Evolutionary conservation across 2,888 invertebrate species (phyloP).

Genomic region (Abrostola tripartita): DNA sequence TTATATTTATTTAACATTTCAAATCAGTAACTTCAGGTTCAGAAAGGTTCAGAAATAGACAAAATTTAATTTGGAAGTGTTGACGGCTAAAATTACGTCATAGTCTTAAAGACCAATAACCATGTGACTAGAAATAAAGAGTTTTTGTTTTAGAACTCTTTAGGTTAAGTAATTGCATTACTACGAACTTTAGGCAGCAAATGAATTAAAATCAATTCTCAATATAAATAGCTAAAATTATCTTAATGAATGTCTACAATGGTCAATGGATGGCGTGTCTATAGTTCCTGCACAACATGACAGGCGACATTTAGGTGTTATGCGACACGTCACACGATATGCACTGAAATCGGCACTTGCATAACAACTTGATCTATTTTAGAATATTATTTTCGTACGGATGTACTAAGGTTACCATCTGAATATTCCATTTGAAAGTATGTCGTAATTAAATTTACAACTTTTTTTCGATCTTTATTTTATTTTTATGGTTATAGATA

Average conservation of each 20-base stretch:
- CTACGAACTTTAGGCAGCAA: neutral
- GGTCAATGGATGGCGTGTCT: slow-evolving; percentile 22
- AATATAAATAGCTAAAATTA: slow-evolving; percentile 15
- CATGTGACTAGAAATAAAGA: slow-evolving; percentile 11
- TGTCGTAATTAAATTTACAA: slow-evolving; percentile 6
- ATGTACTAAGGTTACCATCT: slow-evolving; percentile 1
- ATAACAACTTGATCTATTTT: slow-evolving; percentile 13
- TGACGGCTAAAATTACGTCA: slow-evolving; percentile 7
- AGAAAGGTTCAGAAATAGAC: neutral
- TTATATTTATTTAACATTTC: neutral
- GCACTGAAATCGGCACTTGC: slow-evolving; percentile 13
- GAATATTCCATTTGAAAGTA: slow-evolving; percentile 15
- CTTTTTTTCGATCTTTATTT: slow-evolving; percentile 11
- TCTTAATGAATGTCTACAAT: slow-evolving; percentile 11
- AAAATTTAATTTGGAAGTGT: neutral
- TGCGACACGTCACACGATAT: slow-evolving; percentile 8
- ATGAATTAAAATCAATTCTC: neutral
- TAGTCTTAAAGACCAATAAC: slow-evolving; percentile 37
- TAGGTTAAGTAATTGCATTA: neutral
- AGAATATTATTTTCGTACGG: slow-evolving; percentile 24
- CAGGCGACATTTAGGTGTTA: slow-evolving; percentile 24
- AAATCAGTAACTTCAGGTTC: neutral
- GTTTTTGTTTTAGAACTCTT: neutral
- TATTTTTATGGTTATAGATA: slow-evolving; percentile 14
- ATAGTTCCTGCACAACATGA: slow-evolving; percentile 7